A percentile compares a stretch with the other conserved stretches of the same genome.
Evolutionary conservation across 2,888 invertebrate species (phyloP).

Genomic region (Vesta saturnalis): DNA sequence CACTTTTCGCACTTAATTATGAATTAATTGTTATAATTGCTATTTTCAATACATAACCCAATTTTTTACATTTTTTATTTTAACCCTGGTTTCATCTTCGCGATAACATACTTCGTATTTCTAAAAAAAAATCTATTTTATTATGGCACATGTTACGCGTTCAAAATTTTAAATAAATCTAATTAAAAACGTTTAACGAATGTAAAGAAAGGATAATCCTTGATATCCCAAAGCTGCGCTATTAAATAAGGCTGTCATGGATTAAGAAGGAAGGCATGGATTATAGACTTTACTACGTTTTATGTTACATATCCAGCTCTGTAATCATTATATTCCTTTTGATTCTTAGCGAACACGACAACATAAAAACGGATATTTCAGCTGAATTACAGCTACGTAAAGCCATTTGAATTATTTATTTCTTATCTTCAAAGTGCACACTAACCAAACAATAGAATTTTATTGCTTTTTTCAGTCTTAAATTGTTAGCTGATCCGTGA

Average conservation of each 20-base stretch:
- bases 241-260: not conserved
- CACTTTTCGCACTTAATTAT: too few relatives aligned
- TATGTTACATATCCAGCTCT: not conserved
- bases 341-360: not conserved
- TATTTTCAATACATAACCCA: too few relatives aligned
- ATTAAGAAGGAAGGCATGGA: not conserved
- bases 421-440: not conserved
- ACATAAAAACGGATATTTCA: not conserved
- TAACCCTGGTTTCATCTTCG: too few relatives aligned
- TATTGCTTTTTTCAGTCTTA: not conserved
- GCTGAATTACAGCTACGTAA: not conserved
- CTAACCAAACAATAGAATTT: not conserved
- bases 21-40: too few relatives aligned
- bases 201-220: not conserved
- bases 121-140: too few relatives aligned
- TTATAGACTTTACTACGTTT: not conserved
- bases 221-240: not conserved
- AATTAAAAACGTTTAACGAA: conserved; percentile 1
- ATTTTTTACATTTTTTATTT: too few relatives aligned
- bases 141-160: not conserved
- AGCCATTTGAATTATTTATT: not conserved
- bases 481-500: too few relatives aligned
- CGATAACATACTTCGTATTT: too few relatives aligned
- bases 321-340: conserved; percentile 1
- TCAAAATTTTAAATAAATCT: not conserved